Conservation (phyloP, 2,888 invertebrate genomes). For the Drosophila kambysellisi region DNA sequence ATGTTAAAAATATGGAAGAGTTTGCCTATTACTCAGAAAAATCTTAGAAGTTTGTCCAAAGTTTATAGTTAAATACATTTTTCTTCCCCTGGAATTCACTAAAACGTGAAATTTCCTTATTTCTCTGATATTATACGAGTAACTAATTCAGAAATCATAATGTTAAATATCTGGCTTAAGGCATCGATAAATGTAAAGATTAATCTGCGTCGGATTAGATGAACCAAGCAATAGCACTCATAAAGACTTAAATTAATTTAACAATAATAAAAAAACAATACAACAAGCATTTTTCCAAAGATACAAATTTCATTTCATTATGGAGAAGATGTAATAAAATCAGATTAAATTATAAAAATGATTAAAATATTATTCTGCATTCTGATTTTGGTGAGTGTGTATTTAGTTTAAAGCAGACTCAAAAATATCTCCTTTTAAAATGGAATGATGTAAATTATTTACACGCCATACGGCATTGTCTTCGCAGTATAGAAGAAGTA, state of each 20-base stretch:
- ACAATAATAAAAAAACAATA: not conserved
- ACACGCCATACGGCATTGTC: not conserved
- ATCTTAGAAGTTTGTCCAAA: not conserved
- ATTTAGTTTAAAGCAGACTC: not conserved
- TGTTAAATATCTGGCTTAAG: not conserved
- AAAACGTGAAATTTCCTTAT: not conserved
- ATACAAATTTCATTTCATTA: not conserved
- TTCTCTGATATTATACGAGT: too few species aligned
- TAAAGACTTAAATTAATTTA: not conserved
- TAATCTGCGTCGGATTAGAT: not conserved
- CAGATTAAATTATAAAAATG: not conserved
- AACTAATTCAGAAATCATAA: too few species aligned
- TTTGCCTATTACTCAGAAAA: not conserved
- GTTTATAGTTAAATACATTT: not conserved
- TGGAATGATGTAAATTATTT: constrained; percentile 1
- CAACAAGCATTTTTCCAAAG: not conserved
- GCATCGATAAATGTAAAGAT: not conserved
- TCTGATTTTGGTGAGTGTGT: not conserved
- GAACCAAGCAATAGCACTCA: not conserved
- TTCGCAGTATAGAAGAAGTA: not conserved
- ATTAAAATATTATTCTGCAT: not conserved
- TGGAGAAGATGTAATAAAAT: not conserved
- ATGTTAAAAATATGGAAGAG: not conserved
- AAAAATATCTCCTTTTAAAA: not conserved
- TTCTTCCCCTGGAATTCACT: not conserved